phyloP scores from a whole-genome alignment of 2,888 invertebrate species.

The Anticlea derivata region DNA sequence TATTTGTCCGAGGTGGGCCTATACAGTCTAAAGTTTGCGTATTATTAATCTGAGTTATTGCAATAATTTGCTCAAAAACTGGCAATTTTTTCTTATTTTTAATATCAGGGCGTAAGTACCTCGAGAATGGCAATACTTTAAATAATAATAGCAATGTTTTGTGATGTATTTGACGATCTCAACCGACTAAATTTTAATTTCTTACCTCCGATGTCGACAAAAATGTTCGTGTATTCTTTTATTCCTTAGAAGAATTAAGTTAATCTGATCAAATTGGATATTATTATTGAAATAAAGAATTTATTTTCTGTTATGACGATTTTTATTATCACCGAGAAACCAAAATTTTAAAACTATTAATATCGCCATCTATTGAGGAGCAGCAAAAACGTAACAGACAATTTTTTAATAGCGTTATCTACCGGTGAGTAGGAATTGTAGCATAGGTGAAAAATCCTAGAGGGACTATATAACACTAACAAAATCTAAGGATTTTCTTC shows the following conservation, averaged over 20 bases:
- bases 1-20: too few relatives aligned
- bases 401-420: too few relatives aligned
- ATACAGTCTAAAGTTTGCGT: slow-evolving; percentile 1
- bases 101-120: slow-evolving; percentile 48
- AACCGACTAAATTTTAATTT: slow-evolving; percentile 60
- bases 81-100: slow-evolving; percentile 14
- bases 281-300: slow-evolving; percentile 79
- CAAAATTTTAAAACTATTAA: too few relatives aligned
- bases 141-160: slow-evolving; percentile 60
- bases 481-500: too few relatives aligned
- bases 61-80: slow-evolving; percentile 25
- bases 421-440: too few relatives aligned
- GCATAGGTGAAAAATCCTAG: too few relatives aligned
- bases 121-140: slow-evolving; percentile 58
- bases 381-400: too few relatives aligned
- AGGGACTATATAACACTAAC: too few relatives aligned
- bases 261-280: slow-evolving; percentile 80
- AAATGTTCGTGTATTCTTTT: slow-evolving; percentile 32
- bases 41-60: not conserved
- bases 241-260: slow-evolving; percentile 49
- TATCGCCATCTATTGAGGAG: too few relatives aligned
- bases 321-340: slow-evolving; percentile 54
- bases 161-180: slow-evolving; percentile 80
- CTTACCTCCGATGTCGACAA: slow-evolving; percentile 43
- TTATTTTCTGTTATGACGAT: slow-evolving; percentile 77